A percentile compares a stretch with the other conserved stretches of the same genome.
Evolutionary conservation across 2,797 vertebrate species (phyloP).

Genomic region (Steatocranus sp.): DNA sequence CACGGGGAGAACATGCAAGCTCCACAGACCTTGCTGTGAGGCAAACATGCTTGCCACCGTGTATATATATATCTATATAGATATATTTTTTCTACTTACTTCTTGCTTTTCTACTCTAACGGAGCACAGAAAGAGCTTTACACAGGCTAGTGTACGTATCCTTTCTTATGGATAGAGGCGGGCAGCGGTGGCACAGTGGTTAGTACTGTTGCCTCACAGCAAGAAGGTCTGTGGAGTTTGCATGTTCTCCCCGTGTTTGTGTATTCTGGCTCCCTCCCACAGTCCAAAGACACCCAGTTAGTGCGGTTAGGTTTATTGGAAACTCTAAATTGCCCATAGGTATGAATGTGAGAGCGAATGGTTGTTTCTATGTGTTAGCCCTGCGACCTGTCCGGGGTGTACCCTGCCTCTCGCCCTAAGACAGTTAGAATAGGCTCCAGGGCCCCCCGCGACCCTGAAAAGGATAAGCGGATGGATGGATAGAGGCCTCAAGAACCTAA

Average conservation of each 20-base stretch:
- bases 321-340: not conserved
- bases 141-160: not conserved
- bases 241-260: accelerated
- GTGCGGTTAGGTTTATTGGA: accelerated
- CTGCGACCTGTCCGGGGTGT: not conserved
- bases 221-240: not conserved
- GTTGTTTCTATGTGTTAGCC: not conserved
- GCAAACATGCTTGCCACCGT: accelerated
- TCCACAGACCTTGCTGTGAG: not conserved
- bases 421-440: not conserved
- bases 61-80: accelerated
- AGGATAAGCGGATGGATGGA: accelerated
- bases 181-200: accelerated
- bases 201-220: accelerated
- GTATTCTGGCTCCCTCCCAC: not conserved
- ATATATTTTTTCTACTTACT: not conserved
- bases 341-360: not conserved
- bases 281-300: not conserved
- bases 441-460: accelerated
- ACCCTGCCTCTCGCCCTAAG: accelerated
- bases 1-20: not conserved
- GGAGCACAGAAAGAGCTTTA: not conserved
- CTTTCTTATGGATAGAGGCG: accelerated
- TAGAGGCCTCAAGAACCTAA: accelerated
- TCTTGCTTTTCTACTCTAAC: not conserved